Base-by-base conservation (phyloP, 1,140 invertebrate species). In the Euschistus heros region DNA sequence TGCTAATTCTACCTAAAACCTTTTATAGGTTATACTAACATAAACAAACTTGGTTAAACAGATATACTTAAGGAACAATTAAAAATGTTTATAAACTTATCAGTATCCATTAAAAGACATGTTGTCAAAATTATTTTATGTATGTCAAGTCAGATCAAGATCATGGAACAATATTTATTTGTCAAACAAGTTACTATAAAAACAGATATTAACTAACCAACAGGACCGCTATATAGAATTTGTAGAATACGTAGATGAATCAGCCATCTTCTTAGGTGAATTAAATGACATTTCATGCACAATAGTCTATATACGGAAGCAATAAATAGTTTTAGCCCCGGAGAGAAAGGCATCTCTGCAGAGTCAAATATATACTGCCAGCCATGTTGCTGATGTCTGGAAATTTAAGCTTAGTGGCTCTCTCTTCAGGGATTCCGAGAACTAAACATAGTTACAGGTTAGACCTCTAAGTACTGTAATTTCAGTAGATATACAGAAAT, bases 281-380 rank as follows among this genome's bases (percentile, higher is more conserved):
- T 47, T 46, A 60, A 37, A 61, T 47, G 20, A 60, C 57, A 60
- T 61, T 61, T 66, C 57, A 60, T 66, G 50, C 44, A 66, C 2
- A 14, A 4, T 24, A 57, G 26, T 24, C 18, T 57, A 57, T 8
- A 26, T 15, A 15, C 18, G 24, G 14, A 17, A 20, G 54, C 24
- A 57, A 24, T 24, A 24, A 24, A 24, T 18, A 20, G 47, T 20
- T 50, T 18, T 24, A 76, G 76, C 79, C 76, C 78, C 78, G 81
- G 83, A 83, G 85, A 85, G 86, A 84, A 87, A 84, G 82, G 81
- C 86, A 87, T 86, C 79, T 78, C 84, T 78, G 79, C 82, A 83
- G 79, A 79, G 81, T 85, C 85, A 87, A 84, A 87, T 89, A 85
- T 88, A 89, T 88, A 89, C 86, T 89, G 86, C 85, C 86, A 87